Evolutionary conservation across 2,113 vertebrate genomes (phyloP), one percentile per base, ranked within the genome.

Genomic region (Falco punctatus): DNA sequence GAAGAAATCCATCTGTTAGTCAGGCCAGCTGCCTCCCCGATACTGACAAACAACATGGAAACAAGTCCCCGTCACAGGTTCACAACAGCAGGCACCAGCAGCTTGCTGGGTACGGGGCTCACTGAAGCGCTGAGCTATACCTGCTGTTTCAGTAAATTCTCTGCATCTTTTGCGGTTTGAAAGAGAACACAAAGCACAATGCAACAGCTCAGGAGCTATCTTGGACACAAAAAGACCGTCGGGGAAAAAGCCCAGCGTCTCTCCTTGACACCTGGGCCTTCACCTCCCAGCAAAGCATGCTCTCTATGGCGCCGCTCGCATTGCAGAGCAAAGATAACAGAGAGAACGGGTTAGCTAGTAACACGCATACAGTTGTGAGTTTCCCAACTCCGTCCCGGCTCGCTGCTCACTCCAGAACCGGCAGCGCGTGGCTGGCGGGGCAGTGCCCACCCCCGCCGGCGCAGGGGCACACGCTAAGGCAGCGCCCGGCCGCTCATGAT

Each of bases 41-140:
- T 0, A 8, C 66, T n/a, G 58, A 33, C 35, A 21, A 32, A 38
- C 44, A 30, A 55, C 40, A 55, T 0, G 17, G n/a, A 66, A 55
- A 38, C 5, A n/a, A 59, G 30, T 20, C 62, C 26, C 35, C 4
- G 4, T 13, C 30, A 10, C 83, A 54, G 55, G 23, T 7, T 81
- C 14, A 24, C 44, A 49, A 26, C 40, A 30, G 40, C 69, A 40
- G 15, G 12, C 35, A 15, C 22, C 26, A 27, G 40, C 15, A 65
- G 13, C 40, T 24, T 0, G 1, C 4, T 2, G 42, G 30, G 5
- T 3, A 14, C 0, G 1, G 12, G n/a, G 11, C 51, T 44, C 10
- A 9, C 15, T 5, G 4, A 0, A 52, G n/a, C 1, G 0, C 61
- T 21, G 0, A 44, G 10, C 2, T 0, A 44, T 5, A 75, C 13